Evolutionary conservation across 92 coral and sea anemone species (phyloP).

Genomic region (Phymanthus crucifer): DNA sequence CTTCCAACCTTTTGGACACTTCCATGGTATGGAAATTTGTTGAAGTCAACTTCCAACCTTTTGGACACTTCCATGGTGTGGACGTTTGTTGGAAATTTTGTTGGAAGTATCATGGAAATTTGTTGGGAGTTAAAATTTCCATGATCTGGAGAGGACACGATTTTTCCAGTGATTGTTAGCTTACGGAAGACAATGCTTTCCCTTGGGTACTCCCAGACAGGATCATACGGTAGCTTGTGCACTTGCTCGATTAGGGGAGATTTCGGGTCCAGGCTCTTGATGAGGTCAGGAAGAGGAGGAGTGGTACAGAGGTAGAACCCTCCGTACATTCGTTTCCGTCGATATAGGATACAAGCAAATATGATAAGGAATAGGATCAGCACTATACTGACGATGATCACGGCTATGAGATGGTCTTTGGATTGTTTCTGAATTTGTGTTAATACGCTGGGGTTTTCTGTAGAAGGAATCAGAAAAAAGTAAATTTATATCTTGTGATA

Average conservation of each 20-base stretch:
- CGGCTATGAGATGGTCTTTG: conserved; percentile 48
- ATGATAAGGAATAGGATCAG: conserved; percentile 54
- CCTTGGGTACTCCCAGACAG: conserved; percentile 93
- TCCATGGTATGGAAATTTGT: too few relatives aligned
- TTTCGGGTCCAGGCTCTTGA: conserved; percentile 75
- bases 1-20: too few relatives aligned
- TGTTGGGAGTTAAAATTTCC: too few relatives aligned
- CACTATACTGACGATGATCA: conserved; percentile 48
- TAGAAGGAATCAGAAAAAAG: neutral
- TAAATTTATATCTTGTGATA: neutral
- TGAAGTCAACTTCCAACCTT: too few relatives aligned
- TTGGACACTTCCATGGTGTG: too few relatives aligned
- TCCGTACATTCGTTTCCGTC: conserved; percentile 84
- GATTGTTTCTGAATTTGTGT: conserved; percentile 16
- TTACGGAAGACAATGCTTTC: conserved; percentile 66
- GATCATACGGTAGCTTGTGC: conserved; percentile 84
- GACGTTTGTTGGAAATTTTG: too few relatives aligned
- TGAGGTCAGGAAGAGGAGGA: conserved; percentile 95
- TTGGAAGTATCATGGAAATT: too few relatives aligned
- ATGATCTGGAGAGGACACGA: too few relatives aligned
- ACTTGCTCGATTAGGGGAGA: conserved; percentile 82
- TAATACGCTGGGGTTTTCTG: conserved; percentile 41
- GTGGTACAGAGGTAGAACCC: conserved; percentile 90
- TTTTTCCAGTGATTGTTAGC: too few relatives aligned
- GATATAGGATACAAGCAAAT: conserved; percentile 62